Base-by-base conservation (phyloP, 2,113 vertebrate genomes). In the Nyctereutes procyonoides region DNA sequence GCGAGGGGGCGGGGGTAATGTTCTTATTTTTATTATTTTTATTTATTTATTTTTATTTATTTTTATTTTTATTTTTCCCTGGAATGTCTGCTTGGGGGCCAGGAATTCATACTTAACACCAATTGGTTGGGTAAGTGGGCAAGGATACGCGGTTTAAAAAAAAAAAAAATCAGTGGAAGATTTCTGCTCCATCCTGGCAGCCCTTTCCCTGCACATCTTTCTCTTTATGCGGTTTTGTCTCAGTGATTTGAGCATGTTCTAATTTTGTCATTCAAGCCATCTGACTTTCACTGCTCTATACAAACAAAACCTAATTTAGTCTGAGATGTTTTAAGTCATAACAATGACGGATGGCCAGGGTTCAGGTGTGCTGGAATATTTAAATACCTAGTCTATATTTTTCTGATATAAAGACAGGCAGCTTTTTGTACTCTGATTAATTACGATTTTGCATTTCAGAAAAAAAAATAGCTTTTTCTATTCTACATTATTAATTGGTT, bases 231-330 rank as follows among this genome's bases (percentile, higher is more conserved):
- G 97, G 98, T 99, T 99, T 99, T 99, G 98, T 99, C 98, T 99
- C 99, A 98, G 98, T 98, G 98, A 99, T 98, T 98, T 98, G 98
- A 99, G 98, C 98, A 98, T 99, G 99, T 99, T 99, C 98, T 99
- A 99, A 99, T 99, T 99, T 99, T 99, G 99, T 99, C 99, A 99
- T 99, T 99, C 99, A 99, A 99, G 99, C 99, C 99, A 99, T 99
- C 99, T 99, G 99, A 99, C 99, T 99, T 99, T 99, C 99, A 99
- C 99, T 99, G 99, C 99, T 99, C 99, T 98, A 98, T 98, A 99
- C 99, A 99, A 99, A 99, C 99, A 99, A 99, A 99, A 99, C 99
- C 99, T 99, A 99, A 99, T 99, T 99, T 99, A 99, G 99, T 98
- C 98, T 97, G 98, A 98, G 98, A 99, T 99, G 99, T 99, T 99